phyloP scores from a whole-genome alignment of 2,797 vertebrate genomes.

The Sebastes vulpes region DNA sequence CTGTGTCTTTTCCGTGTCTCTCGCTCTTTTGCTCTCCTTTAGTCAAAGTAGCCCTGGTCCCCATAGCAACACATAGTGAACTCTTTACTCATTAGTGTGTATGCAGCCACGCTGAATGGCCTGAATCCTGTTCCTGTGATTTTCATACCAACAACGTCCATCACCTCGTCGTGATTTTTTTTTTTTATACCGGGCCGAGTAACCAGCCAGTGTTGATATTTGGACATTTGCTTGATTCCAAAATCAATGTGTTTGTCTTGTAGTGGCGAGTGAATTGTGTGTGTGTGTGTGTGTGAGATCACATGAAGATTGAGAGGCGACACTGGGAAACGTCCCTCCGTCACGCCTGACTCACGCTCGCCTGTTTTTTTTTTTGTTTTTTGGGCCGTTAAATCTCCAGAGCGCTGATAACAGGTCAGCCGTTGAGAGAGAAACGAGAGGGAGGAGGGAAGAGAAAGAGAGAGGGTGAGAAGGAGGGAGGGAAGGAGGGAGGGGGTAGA shows the following conservation, averaged over 20 bases:
- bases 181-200: slow-evolving; percentile 3
- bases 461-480: slow-evolving; percentile 23
- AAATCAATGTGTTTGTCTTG: slow-evolving; percentile 24
- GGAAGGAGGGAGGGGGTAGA: slow-evolving; percentile 24
- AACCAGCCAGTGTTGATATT: not conserved
- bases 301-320: slow-evolving; percentile 59
- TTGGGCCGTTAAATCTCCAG: slow-evolving; percentile 73
- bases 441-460: slow-evolving; percentile 26
- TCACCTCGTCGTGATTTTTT: slow-evolving; percentile 15
- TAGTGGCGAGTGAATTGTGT: not conserved
- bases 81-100: slow-evolving; percentile 78
- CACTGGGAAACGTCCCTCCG: slow-evolving; percentile 65
- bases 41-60: slow-evolving; percentile 79
- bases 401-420: slow-evolving; percentile 80
- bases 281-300: not conserved
- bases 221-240: slow-evolving; percentile 22
- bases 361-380: slow-evolving; percentile 37
- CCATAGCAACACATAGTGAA: slow-evolving; percentile 81
- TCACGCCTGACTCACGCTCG: slow-evolving; percentile 58
- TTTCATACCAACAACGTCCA: slow-evolving; percentile 36
- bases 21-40: slow-evolving; percentile 83
- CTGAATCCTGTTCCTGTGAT: slow-evolving; percentile 59
- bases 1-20: slow-evolving; percentile 59
- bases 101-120: slow-evolving; percentile 49
- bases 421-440: slow-evolving; percentile 65